Evolutionary conservation across 2,797 vertebrate species (phyloP), one percentile per base, ranked within the genome.

Genomic region (Staurois parvus): DNA sequence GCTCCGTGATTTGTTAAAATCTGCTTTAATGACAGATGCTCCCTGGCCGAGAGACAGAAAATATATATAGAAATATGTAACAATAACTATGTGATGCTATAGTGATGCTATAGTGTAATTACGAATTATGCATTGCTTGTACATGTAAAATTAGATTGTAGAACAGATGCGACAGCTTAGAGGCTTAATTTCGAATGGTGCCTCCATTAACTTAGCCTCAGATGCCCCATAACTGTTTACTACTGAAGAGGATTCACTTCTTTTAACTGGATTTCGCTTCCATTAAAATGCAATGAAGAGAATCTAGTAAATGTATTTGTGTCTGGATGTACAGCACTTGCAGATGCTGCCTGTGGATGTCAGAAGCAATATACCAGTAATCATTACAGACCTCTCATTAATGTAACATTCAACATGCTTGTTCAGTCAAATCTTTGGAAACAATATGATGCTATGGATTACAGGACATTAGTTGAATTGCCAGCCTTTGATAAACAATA

Each of bases 161-260:
- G 73, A 86, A 72, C 85, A 86, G 85, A 86, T 86, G 85, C 82
- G 79, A 82, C 32, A 56, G 79, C 85, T 86, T 86, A 86, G 66
- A 86, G 79, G 79, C 85, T 86, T 86, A 82, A 75, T 77, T 86
- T 77, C 59, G 70, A 72, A 73, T 86, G 70, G 74, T 30, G 66
- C 78, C 74, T 82, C 85, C 79, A 86, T 86, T 86, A 77, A 72
- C 56, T 24, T 86, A 86, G 85, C 85, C 85, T 86, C 29, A 42
- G 56, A 86, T 86, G 85, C 85, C 79, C 85, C 79, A 82, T 76
- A 59, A 52, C 52, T 77, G 68, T 82, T 77, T 82, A 66, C 67
- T 28, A 52, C 42, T 21, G 74, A 45, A 86, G 79, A 77, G 85
- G 85, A 86, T 82, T 82, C 68, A 42, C 40, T 59, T 3, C 13